These are phyloP conservation scores for Athrips mouffetella DNA, from an alignment of 2,888 invertebrate genomes.

Conservation along the genomic window DNA sequence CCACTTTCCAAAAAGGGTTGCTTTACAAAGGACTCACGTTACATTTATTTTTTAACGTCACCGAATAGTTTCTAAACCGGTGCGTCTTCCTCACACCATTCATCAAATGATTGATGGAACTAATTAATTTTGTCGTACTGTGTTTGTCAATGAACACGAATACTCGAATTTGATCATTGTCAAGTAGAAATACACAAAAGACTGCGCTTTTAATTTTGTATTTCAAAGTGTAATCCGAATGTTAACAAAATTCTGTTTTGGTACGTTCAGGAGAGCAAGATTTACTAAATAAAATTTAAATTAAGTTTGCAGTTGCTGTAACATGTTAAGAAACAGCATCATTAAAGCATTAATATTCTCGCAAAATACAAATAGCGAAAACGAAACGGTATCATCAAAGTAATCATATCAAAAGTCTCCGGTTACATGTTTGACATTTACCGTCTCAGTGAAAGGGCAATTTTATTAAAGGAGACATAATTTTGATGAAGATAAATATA, in stretches of 20 bases:
- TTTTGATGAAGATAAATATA: too few species aligned
- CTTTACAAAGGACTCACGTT: conserved; percentile 66
- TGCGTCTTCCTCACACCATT: conserved; percentile 62
- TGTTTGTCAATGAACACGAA: conserved; percentile 48
- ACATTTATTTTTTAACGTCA: conserved; percentile 56
- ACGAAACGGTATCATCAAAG: neutral
- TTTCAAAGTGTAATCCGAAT: neutral
- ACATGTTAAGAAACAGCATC: neutral
- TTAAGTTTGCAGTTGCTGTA: neutral
- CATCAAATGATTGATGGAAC: conserved; percentile 72
- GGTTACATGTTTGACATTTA: neutral
- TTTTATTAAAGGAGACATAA: too few species aligned
- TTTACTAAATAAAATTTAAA: neutral
- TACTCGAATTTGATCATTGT: conserved; percentile 45
- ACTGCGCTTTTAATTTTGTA: neutral
- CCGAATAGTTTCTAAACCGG: conserved; percentile 53
- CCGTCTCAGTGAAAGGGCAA: neutral
- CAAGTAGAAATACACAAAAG: neutral
- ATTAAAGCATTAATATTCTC: neutral
- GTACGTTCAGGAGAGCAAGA: neutral
- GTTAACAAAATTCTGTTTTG: neutral
- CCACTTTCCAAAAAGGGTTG: conserved; percentile 39
- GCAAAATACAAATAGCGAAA: neutral
- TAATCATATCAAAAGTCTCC: neutral
- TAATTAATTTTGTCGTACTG: conserved; percentile 73